These are phyloP conservation scores for Cinara cedri DNA, from an alignment of 2,888 invertebrate species.

Conservation along the genomic window DNA sequence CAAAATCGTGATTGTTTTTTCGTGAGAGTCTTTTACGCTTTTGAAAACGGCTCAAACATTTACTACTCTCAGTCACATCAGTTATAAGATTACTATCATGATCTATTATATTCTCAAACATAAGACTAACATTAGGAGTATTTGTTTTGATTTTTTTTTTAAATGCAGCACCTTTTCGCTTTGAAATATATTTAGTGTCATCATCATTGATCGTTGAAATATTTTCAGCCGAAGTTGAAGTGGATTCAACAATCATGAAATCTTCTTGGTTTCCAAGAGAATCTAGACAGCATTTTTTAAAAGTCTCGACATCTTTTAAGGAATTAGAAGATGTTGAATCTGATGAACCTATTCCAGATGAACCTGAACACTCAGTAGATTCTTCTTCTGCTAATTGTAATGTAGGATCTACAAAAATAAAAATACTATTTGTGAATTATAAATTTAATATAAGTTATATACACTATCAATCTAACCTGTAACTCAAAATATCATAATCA, in stretches of 20 bases:
- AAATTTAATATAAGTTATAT: too few relatives aligned
- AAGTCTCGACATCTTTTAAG: not conserved
- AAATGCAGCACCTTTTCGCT: constrained; percentile 20
- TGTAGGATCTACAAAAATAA: too few relatives aligned
- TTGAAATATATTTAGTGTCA: constrained; percentile 4
- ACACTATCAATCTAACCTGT: too few relatives aligned
- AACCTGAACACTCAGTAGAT: too few relatives aligned
- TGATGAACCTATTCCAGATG: constrained; percentile 22
- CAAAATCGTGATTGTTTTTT: constrained; percentile 1
- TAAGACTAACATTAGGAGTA: constrained; percentile 1
- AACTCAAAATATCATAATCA: too few relatives aligned
- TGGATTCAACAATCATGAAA: constrained; percentile 21
- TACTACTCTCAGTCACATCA: constrained; percentile 11
- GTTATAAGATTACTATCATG: constrained; percentile 15
- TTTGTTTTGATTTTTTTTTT: constrained; percentile 18
- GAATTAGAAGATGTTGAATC: not conserved
- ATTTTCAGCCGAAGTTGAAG: not conserved
- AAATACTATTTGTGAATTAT: too few relatives aligned
- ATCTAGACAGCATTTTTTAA: constrained; percentile 28
- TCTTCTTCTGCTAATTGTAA: too few relatives aligned
- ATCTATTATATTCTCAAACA: constrained; percentile 34
- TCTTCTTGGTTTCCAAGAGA: constrained; percentile 25
- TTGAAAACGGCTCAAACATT: constrained; percentile 27
- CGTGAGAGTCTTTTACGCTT: constrained; percentile 13
- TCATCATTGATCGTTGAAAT: not conserved